Evolutionary conservation across 2,797 vertebrate species (phyloP), one percentile per base, ranked within the genome.

Genomic region (Poeciliopsis infans): DNA sequence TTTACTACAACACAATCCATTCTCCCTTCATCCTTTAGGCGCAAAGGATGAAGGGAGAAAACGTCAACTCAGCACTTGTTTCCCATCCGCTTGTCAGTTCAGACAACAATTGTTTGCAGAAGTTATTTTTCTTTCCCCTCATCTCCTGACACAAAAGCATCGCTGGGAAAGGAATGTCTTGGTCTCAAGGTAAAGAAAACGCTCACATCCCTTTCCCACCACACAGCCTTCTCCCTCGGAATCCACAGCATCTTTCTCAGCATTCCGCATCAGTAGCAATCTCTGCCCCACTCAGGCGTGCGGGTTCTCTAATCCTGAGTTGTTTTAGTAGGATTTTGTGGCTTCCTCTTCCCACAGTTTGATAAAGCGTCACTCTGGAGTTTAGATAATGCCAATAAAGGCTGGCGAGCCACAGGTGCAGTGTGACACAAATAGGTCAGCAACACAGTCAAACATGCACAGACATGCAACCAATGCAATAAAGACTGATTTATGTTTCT

Each of bases 261-360:
- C 95, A 94, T 96, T 96, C 93, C 95, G 95, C 95, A 95, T 96
- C 96, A 97, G 95, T 96, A 95, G 95, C 95, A 95, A 96, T 96
- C 94, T 93, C 83, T 80, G 95, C 90, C 91, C 90, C 95, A 81
- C 89, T 96, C 95, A 96, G 95, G 95, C 95, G 90, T 95, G 85
- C 89, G 83, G 91, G 88, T 91, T 84, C 93, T 90, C 92, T 97
- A 97, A 97, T 96, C 96, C 96, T 76, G 79, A 95, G 95, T 97
- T 97, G 96, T 96, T 97, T 96, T 95, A 97, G 95, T 77, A 84
- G 93, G 95, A 96, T 95, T 95, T 95, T 92, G 94, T 87, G 94
- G 95, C 95, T 97, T 96, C 96, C 96, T 96, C 95, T 97, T 97
- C 96, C 96, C 96, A 96, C 96, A 97, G 96, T 95, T 93, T 94